Percentiles rank a stretch among this genome's conserved stretches.
Evolutionary conservation across 2,797 vertebrate genomes (phyloP).

Genomic region (Trachops cirrhosus): DNA sequence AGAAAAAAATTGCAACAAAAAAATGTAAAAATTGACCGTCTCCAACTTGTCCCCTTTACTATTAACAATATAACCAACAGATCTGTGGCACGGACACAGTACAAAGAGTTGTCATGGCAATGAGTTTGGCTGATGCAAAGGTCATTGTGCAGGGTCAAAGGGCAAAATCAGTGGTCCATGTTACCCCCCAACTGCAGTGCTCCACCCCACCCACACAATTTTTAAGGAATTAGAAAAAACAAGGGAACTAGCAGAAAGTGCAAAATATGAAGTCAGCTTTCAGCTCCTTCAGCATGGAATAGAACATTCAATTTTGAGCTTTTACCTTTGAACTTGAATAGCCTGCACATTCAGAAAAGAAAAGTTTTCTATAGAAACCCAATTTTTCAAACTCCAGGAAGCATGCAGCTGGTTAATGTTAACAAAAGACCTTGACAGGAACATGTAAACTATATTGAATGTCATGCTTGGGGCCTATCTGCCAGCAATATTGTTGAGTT

Average conservation of each 20-base stretch:
- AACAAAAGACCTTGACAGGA: conserved; percentile 86
- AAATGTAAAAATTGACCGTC: conserved; percentile 89
- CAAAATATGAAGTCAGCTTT: conserved; percentile 88
- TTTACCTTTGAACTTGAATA: conserved; percentile 80
- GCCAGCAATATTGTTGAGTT: conserved; percentile 83
- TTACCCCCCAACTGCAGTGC: conserved; percentile 84
- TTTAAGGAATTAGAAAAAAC: conserved; percentile 81
- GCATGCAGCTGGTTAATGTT: conserved; percentile 85
- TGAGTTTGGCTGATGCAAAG: conserved; percentile 89
- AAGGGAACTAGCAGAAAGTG: conserved; percentile 90
- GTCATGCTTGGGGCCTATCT: conserved; percentile 85
- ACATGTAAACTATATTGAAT: conserved; percentile 86
- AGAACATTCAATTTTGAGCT: conserved; percentile 83
- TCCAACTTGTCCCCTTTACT: conserved; percentile 88
- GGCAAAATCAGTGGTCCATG: conserved; percentile 86
- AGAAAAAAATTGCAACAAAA: conserved; percentile 87
- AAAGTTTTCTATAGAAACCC: conserved; percentile 79
- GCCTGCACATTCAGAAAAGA: conserved; percentile 73
- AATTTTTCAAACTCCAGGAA: conserved; percentile 83
- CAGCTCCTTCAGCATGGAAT: conserved; percentile 84
- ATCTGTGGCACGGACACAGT: conserved; percentile 88
- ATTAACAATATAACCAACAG: conserved; percentile 88
- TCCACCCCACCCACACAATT: conserved; percentile 86
- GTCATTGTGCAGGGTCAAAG: conserved; percentile 88
- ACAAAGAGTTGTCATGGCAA: conserved; percentile 90